A percentile compares a stretch with the other conserved stretches of the same genome.
phyloP scores from a whole-genome alignment of 2,888 invertebrate genomes.

The Tenthredo distinguenda region DNA sequence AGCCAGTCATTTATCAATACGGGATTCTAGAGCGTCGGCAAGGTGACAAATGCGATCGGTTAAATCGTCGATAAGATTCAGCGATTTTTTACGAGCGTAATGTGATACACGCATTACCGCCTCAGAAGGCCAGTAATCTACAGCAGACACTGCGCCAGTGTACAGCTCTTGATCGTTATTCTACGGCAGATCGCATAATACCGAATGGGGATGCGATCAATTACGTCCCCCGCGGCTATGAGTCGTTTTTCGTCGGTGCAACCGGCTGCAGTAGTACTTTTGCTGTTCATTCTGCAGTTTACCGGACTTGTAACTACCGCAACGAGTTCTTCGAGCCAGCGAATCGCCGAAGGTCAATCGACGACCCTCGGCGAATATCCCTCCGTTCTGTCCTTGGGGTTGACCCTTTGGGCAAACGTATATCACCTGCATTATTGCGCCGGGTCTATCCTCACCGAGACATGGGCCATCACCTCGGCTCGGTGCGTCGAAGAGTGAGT shows the following conservation, averaged over 20 bases:
- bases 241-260: not conserved
- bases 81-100: not conserved
- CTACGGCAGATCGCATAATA: not conserved
- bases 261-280: not conserved
- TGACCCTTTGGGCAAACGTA: constrained; percentile 42
- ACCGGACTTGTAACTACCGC: not conserved
- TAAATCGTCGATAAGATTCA: constrained; percentile 7
- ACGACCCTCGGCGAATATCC: constrained; percentile 43
- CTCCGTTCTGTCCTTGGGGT: constrained; percentile 30
- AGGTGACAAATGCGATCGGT: not conserved
- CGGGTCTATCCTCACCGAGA: constrained; percentile 34
- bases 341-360: constrained; percentile 36
- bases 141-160: not conserved
- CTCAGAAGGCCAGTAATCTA: not conserved
- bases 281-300: constrained; percentile 19
- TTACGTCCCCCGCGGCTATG: constrained; percentile 15
- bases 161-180: not conserved
- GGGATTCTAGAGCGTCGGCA: not conserved
- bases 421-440: constrained; percentile 44
- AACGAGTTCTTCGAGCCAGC: not conserved
- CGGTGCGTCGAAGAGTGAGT: constrained; percentile 39
- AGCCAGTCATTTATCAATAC: not conserved
- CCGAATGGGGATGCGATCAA: constrained; percentile 9
- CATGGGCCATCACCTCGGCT: constrained; percentile 30
- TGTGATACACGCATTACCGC: not conserved